A percentile compares a stretch with the other conserved stretches of the same genome.
These are phyloP conservation scores for Paraescarpia echinospica DNA, from an alignment of 1,140 invertebrate species.

Conservation along the genomic window DNA sequence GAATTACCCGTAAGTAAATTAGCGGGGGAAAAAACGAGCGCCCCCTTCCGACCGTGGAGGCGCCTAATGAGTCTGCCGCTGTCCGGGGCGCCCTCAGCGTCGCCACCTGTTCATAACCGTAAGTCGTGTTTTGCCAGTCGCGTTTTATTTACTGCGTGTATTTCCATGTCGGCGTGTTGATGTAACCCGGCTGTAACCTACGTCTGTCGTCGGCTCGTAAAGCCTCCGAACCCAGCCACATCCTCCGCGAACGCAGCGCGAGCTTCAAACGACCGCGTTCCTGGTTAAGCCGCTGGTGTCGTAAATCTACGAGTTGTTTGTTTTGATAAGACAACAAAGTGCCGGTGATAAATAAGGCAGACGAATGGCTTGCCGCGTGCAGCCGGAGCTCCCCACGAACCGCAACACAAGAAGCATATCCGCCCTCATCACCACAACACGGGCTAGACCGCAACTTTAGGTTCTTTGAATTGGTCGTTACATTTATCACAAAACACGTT, in stretches of 20 bases:
- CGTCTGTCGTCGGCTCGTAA: not conserved
- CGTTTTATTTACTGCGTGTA: constrained; percentile 1
- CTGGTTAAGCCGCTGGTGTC: not conserved
- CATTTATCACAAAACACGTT: too few species aligned
- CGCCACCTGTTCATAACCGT: not conserved
- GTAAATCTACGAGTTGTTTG: not conserved
- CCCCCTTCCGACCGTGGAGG: not conserved
- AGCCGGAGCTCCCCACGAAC: not conserved
- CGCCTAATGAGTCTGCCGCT: not conserved
- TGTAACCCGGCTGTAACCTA: not conserved
- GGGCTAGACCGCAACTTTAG: not conserved
- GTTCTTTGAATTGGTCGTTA: too few species aligned
- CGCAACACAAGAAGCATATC: not conserved
- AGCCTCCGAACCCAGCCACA: not conserved
- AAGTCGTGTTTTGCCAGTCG: not conserved
- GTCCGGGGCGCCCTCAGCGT: not conserved
- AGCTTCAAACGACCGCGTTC: not conserved
- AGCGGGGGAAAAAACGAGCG: too few species aligned
- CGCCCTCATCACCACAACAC: not conserved
- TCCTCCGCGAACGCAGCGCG: not conserved
- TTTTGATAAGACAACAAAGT: constrained; percentile 6
- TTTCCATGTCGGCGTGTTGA: not conserved
- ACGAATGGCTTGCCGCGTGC: not conserved
- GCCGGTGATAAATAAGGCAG: not conserved
- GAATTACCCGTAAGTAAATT: too few species aligned